A percentile compares a stretch with the other conserved stretches of the same genome.
phyloP scores from a whole-genome alignment of 2,113 vertebrate genomes.

The Ellobius talpinus region DNA sequence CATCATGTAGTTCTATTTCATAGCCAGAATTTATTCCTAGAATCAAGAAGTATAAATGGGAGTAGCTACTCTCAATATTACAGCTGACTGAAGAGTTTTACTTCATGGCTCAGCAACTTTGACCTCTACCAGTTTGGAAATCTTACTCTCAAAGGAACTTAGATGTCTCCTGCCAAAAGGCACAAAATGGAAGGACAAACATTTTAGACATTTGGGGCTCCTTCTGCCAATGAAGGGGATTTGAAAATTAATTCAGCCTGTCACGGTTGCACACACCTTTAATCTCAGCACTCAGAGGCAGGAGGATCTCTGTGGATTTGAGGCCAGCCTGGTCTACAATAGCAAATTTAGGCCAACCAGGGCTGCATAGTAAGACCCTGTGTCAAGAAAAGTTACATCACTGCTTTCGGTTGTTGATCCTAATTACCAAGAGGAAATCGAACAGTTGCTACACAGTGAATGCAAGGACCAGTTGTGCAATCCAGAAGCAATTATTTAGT shows the following conservation, averaged over 20 bases:
- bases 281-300: neutral
- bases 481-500: slow-evolving; percentile 1
- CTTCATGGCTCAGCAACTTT: slow-evolving; percentile 22
- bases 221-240: neutral
- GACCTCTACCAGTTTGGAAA: slow-evolving; percentile 40
- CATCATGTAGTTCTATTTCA: neutral
- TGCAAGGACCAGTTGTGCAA: neutral
- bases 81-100: neutral
- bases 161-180: neutral
- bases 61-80: neutral
- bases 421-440: slow-evolving; percentile 44
- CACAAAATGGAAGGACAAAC: slow-evolving; percentile 46
- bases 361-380: neutral
- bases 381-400: neutral
- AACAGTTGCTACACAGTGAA: slow-evolving; percentile 22
- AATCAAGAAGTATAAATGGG: slow-evolving; percentile 35
- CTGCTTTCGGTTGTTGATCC: neutral
- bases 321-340: neutral
- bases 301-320: neutral
- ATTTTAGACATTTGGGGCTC: neutral
- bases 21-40: neutral
- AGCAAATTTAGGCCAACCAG: neutral
- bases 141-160: neutral
- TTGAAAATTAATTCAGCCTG: neutral
- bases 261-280: neutral